phyloP scores from a whole-genome alignment of 2,113 vertebrate species.

The Turnix velox region DNA sequence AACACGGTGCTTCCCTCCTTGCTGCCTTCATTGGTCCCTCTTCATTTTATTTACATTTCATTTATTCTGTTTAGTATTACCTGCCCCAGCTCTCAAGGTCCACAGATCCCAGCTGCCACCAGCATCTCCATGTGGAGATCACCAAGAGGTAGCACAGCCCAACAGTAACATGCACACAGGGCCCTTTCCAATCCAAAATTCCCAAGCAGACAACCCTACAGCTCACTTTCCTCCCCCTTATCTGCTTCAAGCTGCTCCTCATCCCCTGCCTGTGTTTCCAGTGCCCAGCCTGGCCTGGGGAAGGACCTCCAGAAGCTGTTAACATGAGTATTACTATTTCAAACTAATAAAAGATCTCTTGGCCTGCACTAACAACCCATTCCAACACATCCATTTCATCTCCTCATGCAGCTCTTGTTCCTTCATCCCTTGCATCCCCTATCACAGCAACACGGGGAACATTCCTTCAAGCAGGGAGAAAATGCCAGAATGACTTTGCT shows the following conservation, averaged over 20 bases:
- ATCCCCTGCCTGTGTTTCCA: background rate
- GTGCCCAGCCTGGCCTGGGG: background rate
- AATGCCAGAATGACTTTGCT: background rate
- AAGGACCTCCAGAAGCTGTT: background rate
- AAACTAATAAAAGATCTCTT: background rate
- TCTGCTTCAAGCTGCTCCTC: background rate
- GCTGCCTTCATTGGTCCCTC: background rate
- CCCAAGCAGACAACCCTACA: background rate
- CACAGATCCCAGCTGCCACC: rapidly evolving
- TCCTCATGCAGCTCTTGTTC: background rate
- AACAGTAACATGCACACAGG: rapidly evolving
- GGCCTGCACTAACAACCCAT: background rate
- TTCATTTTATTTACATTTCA: too few species aligned
- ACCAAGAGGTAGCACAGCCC: background rate
- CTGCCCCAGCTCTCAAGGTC: rapidly evolving
- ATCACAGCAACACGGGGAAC: too few species aligned
- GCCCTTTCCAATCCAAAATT: background rate
- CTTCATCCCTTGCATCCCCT: too few species aligned
- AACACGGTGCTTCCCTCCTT: background rate
- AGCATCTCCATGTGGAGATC: rapidly evolving
- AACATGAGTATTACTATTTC: background rate
- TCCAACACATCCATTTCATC: background rate
- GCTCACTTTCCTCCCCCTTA: background rate
- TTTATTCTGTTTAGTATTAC: too few species aligned
- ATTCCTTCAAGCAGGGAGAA: too few species aligned